These are phyloP conservation scores for Sander vitreus DNA, from an alignment of 2,113 vertebrate genomes.

Conservation along the genomic window DNA sequence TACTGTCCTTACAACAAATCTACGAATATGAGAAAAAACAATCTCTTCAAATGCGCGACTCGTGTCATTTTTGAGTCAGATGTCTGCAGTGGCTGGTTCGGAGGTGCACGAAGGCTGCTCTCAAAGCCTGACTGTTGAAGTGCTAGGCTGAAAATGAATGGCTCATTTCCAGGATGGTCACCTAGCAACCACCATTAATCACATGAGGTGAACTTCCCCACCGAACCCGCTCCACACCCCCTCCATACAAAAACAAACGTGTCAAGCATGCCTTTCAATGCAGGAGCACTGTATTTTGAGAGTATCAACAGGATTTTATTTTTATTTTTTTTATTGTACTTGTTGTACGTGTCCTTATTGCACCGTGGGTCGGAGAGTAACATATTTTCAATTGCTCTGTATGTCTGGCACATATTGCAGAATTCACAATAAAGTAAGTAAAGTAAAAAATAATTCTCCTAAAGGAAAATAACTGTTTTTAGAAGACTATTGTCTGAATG, in stretches of 20 bases:
- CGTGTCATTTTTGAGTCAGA: slow-evolving; percentile 63
- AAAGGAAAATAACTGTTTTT: neutral
- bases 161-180: slow-evolving; percentile 66
- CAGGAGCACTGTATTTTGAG: neutral
- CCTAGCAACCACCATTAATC: slow-evolving; percentile 78
- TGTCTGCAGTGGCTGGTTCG: slow-evolving; percentile 58
- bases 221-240: neutral
- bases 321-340: no score
- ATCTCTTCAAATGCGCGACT: slow-evolving; percentile 50
- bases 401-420: no score
- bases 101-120: slow-evolving; percentile 51
- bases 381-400: no score
- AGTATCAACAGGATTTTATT: neutral
- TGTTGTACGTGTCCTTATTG: no score
- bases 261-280: neutral
- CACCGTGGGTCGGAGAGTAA: no score
- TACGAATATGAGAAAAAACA: neutral
- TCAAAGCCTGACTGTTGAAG: slow-evolving; percentile 50
- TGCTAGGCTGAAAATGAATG: slow-evolving; percentile 53
- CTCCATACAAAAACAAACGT: slow-evolving; percentile 14
- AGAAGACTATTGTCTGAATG: neutral
- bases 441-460: neutral
- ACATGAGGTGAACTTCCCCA: slow-evolving; percentile 64
- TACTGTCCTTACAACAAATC: neutral
- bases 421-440: no score